phyloP scores from a whole-genome alignment of 2,888 invertebrate genomes.

The Acronicta aceris region DNA sequence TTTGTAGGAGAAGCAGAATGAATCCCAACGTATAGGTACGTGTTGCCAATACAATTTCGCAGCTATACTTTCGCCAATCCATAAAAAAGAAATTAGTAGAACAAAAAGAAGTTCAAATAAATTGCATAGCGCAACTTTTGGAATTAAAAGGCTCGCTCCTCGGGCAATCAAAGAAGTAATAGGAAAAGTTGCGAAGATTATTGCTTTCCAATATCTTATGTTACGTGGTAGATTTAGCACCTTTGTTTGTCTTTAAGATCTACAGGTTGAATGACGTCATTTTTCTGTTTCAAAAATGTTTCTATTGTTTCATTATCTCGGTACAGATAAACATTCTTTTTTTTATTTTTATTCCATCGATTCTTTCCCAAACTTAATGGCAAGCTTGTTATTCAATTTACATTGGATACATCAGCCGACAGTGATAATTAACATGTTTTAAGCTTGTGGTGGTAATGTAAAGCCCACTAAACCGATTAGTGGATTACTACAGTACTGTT shows the following conservation, averaged over 20 bases:
- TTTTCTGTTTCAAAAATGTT: not conserved
- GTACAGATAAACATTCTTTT: too few species aligned
- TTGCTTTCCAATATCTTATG: conserved; percentile 66
- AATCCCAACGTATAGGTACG: too few species aligned
- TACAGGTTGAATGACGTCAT: conserved; percentile 37
- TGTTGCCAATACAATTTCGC: not conserved
- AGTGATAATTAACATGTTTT: conserved; percentile 29
- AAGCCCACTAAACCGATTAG: too few species aligned
- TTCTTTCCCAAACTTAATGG: conserved; percentile 7
- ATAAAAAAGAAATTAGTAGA: conserved; percentile 52
- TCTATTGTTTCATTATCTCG: too few species aligned
- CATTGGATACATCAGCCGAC: conserved; percentile 25
- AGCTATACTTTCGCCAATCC: conserved; percentile 23
- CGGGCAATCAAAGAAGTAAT: conserved; percentile 68
- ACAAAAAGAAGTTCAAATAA: conserved; percentile 61
- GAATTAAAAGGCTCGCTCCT: conserved; percentile 67
- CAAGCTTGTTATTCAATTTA: conserved; percentile 14
- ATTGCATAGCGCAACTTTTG: conserved; percentile 69
- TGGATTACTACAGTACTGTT: too few species aligned
- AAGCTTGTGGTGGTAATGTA: not conserved
- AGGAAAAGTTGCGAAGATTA: conserved; percentile 71
- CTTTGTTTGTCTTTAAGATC: conserved; percentile 18
- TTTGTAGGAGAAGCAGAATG: too few species aligned
- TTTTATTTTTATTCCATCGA: too few species aligned
- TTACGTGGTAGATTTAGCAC: conserved; percentile 36